These are phyloP conservation scores for Callyntrura sp. DNA, from an alignment of 2,888 invertebrate genomes.

Conservation along the genomic window DNA sequence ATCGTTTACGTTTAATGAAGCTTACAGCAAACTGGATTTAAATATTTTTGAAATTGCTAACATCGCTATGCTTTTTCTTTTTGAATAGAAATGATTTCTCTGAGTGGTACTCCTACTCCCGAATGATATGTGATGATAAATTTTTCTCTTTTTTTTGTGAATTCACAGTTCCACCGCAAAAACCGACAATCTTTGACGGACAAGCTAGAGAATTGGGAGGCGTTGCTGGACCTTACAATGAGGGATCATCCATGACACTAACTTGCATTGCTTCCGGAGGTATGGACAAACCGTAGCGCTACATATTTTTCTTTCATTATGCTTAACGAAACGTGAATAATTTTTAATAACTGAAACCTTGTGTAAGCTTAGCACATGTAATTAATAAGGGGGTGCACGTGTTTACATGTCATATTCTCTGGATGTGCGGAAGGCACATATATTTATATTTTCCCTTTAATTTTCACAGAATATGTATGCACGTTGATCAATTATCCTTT, in stretches of 20 bases:
- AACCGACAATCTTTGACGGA: slow-evolving; percentile 91
- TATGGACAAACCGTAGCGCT: no score
- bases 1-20: slow-evolving; percentile 6
- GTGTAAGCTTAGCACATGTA: no score
- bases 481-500: no score
- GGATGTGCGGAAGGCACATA: no score
- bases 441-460: no score
- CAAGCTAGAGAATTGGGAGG: slow-evolving; percentile 88
- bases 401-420: no score
- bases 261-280: slow-evolving; percentile 92
- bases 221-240: slow-evolving; percentile 91
- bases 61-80: neutral
- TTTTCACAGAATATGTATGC: no score
- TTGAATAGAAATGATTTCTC: neutral
- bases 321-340: no score
- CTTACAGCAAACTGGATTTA: neutral
- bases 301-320: no score
- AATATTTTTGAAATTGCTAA: slow-evolving; percentile 13
- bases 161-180: slow-evolving; percentile 88
- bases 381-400: no score
- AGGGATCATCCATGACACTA: slow-evolving; percentile 90
- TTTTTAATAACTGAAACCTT: no score
- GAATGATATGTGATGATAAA: slow-evolving; percentile 11
- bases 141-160: slow-evolving; percentile 19
- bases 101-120: no score